These are phyloP conservation scores for Scolopax mira DNA, from an alignment of 2,113 vertebrate species.

Conservation along the genomic window DNA sequence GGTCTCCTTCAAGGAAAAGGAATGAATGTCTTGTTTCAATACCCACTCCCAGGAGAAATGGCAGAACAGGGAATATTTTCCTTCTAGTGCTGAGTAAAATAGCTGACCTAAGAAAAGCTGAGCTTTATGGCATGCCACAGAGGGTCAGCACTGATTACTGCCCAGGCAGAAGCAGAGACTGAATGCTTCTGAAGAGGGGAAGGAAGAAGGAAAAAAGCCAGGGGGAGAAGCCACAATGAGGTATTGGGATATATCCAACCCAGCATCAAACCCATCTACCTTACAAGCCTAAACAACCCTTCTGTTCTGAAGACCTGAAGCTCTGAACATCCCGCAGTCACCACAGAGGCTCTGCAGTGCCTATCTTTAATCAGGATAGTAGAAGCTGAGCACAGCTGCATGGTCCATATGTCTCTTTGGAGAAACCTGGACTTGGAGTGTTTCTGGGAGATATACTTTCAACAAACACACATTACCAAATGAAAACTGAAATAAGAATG, in stretches of 20 bases:
- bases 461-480: not conserved
- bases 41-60: not conserved
- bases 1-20: not conserved
- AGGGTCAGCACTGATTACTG: too few relatives aligned
- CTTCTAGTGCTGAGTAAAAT: not conserved
- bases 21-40: not conserved
- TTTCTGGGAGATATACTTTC: not conserved
- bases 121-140: not conserved
- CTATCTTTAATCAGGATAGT: not conserved
- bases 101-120: not conserved
- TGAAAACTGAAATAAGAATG: not conserved
- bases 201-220: not conserved
- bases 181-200: not conserved
- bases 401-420: not conserved
- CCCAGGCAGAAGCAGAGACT: not conserved
- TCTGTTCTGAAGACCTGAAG: not conserved
- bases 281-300: not conserved
- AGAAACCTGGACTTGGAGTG: not conserved
- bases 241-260: not conserved
- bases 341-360: not conserved
- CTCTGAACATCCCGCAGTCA: not conserved
- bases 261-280: not conserved
- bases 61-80: not conserved
- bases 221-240: not conserved
- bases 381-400: not conserved